Evolutionary conservation across 2,797 vertebrate genomes (phyloP), one percentile per base, ranked within the genome.

Genomic region (Microctenopoma lineatum): DNA sequence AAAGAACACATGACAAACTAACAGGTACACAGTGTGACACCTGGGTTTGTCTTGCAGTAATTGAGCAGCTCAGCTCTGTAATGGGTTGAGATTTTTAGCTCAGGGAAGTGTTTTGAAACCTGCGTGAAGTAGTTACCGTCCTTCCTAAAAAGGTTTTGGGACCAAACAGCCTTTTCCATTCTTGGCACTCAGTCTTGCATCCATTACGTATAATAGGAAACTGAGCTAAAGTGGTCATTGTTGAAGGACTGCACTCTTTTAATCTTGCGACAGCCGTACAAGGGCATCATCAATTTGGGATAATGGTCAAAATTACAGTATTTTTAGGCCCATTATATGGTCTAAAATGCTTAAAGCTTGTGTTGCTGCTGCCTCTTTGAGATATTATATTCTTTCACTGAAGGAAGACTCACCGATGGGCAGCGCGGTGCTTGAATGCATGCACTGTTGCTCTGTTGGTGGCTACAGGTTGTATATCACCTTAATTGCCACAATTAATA

Each of bases 121-220:
- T 29, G 50, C 64, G 64, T 59, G 51, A 68, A 79, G 61, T 39
- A 62, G 61, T 73, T 72, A 55, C 36, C 27, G 32, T 73, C 36
- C 65, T 58, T 29, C 57, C 61, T 65, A 61, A 60, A 81, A 81
- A 9, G 67, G 12, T 64, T 80, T 81, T 60, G 34, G 56, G 50
- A 70, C 55, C 57, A 80, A 83, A 81, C 66, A 3, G 45, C 36
- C 44, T 68, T 81, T 73, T n/a, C 15, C 36, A 75, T 80, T 70
- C 59, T 68, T 81, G 61, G 57, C 54, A 29, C 62, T 63, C 47
- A 38, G 59, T 66, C 44, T 75, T 75, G 27, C 55, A 78, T 79
- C 68, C 74, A 86, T 84, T 76, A 75, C 29, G 39, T 53, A 9
- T 48, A 68, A 78, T 18, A 71, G n/a, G 68, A 75, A 77, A 79